Percentiles rank a stretch among this genome's conserved stretches.
These are phyloP conservation scores for Anadara kagoshimensis DNA, from an alignment of 1,140 invertebrate genomes.

Conservation along the genomic window DNA sequence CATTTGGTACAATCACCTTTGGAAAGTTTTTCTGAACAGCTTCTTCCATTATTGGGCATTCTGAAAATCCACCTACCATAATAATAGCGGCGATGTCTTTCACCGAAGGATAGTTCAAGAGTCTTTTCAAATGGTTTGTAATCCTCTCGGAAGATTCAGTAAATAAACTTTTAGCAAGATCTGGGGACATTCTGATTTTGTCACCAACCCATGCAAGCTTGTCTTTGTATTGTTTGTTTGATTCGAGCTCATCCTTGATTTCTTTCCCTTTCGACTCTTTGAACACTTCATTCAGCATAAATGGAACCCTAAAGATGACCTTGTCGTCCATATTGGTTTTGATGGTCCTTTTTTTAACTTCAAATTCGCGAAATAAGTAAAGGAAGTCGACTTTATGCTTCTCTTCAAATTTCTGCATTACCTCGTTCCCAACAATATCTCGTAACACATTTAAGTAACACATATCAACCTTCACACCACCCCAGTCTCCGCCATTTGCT, in stretches of 20 bases:
- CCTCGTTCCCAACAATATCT: constrained; percentile 21
- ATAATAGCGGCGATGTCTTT: constrained; percentile 12
- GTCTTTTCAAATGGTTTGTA: constrained; percentile 9
- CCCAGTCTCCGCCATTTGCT: constrained; percentile 37
- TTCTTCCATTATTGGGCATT: constrained; percentile 27
- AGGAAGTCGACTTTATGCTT: constrained; percentile 19
- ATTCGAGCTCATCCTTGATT: constrained; percentile 5
- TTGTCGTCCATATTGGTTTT: constrained; percentile 7
- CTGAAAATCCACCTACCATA: constrained; percentile 46
- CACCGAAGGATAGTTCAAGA: neutral
- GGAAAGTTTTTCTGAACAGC: constrained; percentile 22
- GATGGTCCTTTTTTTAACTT: constrained; percentile 34
- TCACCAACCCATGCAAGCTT: neutral
- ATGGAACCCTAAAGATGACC: constrained; percentile 13
- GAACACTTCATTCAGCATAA: constrained; percentile 1
- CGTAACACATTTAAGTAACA: too few species aligned
- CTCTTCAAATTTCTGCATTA: constrained; percentile 17
- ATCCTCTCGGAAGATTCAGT: constrained; percentile 12
- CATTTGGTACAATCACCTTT: constrained; percentile 31
- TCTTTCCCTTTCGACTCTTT: neutral
- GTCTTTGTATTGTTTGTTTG: neutral
- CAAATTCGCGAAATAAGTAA: constrained; percentile 33
- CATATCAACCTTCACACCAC: constrained; percentile 37
- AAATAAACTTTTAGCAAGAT: constrained; percentile 23
- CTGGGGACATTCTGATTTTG: constrained; percentile 23